Percentiles rank a stretch among this genome's conserved stretches.
These are phyloP conservation scores for Lagria hirta DNA, from an alignment of 2,888 invertebrate genomes.

Conservation along the genomic window DNA sequence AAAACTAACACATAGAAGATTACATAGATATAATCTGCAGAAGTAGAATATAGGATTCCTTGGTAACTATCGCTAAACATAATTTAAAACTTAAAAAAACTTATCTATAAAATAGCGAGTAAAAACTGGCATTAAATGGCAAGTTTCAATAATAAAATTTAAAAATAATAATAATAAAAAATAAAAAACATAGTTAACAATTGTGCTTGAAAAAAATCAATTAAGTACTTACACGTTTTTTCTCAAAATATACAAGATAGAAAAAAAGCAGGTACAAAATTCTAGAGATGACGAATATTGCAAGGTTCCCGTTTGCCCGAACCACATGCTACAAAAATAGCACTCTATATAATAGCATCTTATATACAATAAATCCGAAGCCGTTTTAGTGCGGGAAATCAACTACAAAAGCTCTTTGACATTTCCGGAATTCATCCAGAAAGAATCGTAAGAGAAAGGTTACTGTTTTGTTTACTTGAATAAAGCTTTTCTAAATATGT, in stretches of 20 bases:
- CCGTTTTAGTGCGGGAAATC: conserved; percentile 23
- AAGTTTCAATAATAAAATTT: conserved; percentile 26
- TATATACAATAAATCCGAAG: conserved; percentile 31
- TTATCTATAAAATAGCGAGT: conserved; percentile 29
- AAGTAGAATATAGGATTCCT: conserved; percentile 26
- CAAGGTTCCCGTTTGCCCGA: conserved; percentile 47
- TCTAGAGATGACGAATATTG: conserved; percentile 37
- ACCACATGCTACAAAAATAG: conserved; percentile 41
- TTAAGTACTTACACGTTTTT: conserved; percentile 11
- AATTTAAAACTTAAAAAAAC: conserved; percentile 30
- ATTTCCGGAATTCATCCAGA: too few relatives aligned
- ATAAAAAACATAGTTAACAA: conserved; percentile 25
- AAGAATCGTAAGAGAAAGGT: too few relatives aligned
- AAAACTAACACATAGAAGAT: conserved; percentile 28
- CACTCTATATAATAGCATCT: conserved; percentile 30
- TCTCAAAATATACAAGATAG: conserved; percentile 13
- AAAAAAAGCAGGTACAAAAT: conserved; percentile 29
- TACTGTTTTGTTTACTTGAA: too few relatives aligned
- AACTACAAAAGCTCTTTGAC: conserved; percentile 18
- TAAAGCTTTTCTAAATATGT: too few relatives aligned
- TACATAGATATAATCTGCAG: conserved; percentile 26
- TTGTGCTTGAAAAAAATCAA: conserved; percentile 21
- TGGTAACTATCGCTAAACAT: conserved; percentile 33
- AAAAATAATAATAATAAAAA: conserved; percentile 14
- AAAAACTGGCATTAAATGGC: conserved; percentile 37